Evolutionary conservation across 2,113 vertebrate genomes (phyloP).

Genomic region (Noturus placidus): DNA sequence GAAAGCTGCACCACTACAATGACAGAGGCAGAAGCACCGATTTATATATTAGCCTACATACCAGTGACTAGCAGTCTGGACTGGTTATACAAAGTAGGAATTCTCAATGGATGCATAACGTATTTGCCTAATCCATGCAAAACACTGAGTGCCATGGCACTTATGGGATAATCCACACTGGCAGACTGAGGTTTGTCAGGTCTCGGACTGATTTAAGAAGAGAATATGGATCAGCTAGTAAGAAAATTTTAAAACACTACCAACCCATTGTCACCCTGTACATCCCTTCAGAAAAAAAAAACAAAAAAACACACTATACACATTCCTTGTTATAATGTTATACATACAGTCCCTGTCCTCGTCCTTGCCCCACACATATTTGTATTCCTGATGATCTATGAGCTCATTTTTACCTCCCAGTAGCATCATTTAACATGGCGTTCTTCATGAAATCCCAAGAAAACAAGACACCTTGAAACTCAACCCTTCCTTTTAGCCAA

Average conservation of each 20-base stretch:
- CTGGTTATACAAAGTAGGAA: neutral
- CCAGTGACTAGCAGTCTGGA: neutral
- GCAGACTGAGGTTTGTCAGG: neutral
- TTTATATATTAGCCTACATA: neutral
- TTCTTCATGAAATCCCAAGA: conserved; percentile 34
- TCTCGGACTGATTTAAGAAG: neutral
- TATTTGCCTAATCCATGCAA: conserved; percentile 11
- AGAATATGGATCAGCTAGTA: neutral
- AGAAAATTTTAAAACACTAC: neutral
- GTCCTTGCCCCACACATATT: neutral
- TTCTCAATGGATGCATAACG: neutral
- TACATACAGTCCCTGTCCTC: neutral
- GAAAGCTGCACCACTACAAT: neutral
- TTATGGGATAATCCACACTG: neutral
- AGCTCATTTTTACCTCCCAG: conserved; percentile 18
- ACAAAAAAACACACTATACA: neutral
- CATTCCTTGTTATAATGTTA: neutral
- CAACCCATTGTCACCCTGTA: neutral
- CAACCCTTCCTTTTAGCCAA: conserved; percentile 1
- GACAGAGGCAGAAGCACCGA: neutral
- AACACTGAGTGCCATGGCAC: too few relatives aligned
- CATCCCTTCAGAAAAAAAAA: neutral
- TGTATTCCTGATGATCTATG: conserved; percentile 7
- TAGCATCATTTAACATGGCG: conserved; percentile 40
- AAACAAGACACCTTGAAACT: conserved; percentile 10